Base-by-base conservation (phyloP, 2,888 invertebrate species). In the Nomada goodeniana region DNA sequence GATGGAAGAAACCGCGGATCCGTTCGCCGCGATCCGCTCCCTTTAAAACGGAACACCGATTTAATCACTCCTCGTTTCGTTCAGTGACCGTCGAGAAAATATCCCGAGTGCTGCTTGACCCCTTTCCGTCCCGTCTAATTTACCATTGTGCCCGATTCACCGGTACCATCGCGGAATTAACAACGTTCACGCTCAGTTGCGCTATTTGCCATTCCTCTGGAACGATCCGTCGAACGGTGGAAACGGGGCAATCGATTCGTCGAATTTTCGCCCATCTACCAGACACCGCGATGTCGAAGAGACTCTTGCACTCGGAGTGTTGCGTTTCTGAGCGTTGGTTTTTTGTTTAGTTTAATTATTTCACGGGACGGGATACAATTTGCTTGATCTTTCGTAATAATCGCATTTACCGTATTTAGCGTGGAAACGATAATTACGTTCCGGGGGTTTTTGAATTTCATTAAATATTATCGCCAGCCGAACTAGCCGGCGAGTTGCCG, bases 1-100 rank as follows among this genome's bases (percentile, higher is more conserved):
- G 61, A 50, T 26, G 57, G 68, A 71, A 36, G 36, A n/a, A 63
- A 36, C 52, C 42, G 11, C 65, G 47, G 47, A 47, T 47, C 47
- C 47, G 47, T 15, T 36, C 26, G n/a, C 53, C 26, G 63, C 44
- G 57, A 44, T 47, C 18, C 13, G 20, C 59, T 72, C 76, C 81
- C 81, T 82, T 82, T 69, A 55, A 81, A 82, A 82, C 81, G 70
- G 26, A 67, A 63, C 68, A 42, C 61, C 52, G 80, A 80, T 72
- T 80, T 79, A 80, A 80, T 80, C 78, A 80, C 72, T 26, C 36
- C 26, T 20, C 61, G 67, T 44, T 63, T 13, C 42, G 10, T 44
- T 18, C 9, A n/a, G 15, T 18, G 20, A 55, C 13, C 61, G 42
- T 7, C 13, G 5, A 20, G 11, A 63, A 68, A 67, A 65, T 52